These are phyloP conservation scores for Stegophylla sp. DNA, from an alignment of 2,888 invertebrate species.

Conservation along the genomic window DNA sequence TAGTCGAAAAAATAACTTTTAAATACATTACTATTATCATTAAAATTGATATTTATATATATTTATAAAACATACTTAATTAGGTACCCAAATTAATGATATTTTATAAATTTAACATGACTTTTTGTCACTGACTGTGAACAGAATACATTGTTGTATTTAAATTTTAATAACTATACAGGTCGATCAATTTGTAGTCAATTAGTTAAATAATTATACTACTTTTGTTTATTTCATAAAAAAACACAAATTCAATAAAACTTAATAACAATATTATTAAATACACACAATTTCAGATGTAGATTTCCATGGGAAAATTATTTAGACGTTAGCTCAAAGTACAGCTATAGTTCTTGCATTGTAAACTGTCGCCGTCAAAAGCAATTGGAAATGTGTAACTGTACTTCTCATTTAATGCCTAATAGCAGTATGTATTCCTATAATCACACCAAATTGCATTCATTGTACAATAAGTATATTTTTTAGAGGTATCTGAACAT, in stretches of 20 bases:
- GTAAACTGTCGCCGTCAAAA: conserved; percentile 75
- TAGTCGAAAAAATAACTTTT: too few species aligned
- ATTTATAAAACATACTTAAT: too few species aligned
- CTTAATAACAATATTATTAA: conserved; percentile 2
- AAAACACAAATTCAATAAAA: conserved; percentile 24
- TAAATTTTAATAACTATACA: not conserved
- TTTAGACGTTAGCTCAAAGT: conserved; percentile 71
- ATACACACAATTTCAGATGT: conserved; percentile 66
- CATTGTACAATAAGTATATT: not conserved
- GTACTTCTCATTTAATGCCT: conserved; percentile 76
- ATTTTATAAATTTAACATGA: too few species aligned
- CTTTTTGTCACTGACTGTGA: not conserved
- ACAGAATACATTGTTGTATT: not conserved
- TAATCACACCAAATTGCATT: not conserved
- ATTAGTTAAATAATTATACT: not conserved
- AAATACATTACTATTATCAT: too few species aligned
- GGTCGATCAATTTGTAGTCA: not conserved
- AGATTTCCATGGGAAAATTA: conserved; percentile 74
- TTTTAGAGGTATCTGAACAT: conserved; percentile 66
- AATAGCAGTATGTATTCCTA: conserved; percentile 67
- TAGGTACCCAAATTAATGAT: too few species aligned
- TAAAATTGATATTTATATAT: too few species aligned
- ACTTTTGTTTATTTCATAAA: conserved; percentile 14
- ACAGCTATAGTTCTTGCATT: conserved; percentile 77
- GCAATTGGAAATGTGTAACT: conserved; percentile 71